Conservation (phyloP, 2,113 vertebrate species). For the Monopterus albus region DNA sequence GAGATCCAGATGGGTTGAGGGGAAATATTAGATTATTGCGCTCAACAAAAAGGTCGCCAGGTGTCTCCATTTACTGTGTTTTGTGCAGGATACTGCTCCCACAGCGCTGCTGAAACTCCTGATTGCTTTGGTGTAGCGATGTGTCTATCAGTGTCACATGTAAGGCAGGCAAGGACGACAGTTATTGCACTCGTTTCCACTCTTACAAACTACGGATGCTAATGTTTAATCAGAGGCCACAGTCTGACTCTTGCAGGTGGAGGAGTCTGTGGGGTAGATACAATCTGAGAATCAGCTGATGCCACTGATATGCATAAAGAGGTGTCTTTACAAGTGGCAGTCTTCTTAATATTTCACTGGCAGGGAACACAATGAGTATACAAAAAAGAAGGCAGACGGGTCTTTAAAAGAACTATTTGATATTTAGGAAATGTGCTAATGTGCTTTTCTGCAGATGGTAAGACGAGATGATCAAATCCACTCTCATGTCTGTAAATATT, state of each 20-base stretch:
- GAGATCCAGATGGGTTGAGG: constrained; percentile 57
- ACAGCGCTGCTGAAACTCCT: constrained; percentile 9
- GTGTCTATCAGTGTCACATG: constrained; percentile 66
- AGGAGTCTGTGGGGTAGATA: constrained; percentile 24
- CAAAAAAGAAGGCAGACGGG: not conserved
- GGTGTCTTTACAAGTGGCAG: not conserved
- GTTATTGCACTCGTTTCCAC: constrained; percentile 70
- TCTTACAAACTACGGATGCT: constrained; percentile 74
- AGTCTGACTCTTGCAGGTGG: constrained; percentile 43
- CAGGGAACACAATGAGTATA: not conserved
- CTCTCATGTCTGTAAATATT: not conserved
- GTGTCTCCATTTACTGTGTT: constrained; percentile 36
- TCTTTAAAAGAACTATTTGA: no score
- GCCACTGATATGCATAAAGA: constrained; percentile 36
- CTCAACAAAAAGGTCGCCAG: constrained; percentile 63
- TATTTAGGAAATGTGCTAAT: not conserved
- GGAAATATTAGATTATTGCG: constrained; percentile 70
- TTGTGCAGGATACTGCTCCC: constrained; percentile 43
- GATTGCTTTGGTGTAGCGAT: constrained; percentile 29
- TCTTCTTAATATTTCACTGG: not conserved
- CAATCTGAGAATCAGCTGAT: constrained; percentile 29
- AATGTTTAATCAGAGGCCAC: constrained; percentile 72
- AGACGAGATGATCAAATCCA: not conserved
- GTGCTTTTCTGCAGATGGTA: not conserved
- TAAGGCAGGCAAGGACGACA: constrained; percentile 60